These are phyloP conservation scores for Theretra japonica DNA, from an alignment of 2,888 invertebrate genomes.

Conservation along the genomic window DNA sequence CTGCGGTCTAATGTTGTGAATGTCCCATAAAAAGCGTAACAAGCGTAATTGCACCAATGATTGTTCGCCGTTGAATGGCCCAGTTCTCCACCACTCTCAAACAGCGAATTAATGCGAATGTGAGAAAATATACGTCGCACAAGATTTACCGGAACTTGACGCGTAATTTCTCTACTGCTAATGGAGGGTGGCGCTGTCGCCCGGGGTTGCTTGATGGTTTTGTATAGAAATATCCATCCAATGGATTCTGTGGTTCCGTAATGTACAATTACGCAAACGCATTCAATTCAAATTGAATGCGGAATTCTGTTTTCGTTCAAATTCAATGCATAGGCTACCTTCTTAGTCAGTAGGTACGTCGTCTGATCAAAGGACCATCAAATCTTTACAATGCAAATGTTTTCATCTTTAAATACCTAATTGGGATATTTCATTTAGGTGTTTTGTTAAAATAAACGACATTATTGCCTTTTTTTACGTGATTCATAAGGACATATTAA, in stretches of 20 bases:
- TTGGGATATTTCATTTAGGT: too few relatives aligned
- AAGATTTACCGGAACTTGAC: slow-evolving; percentile 14
- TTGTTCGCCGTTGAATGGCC: slow-evolving; percentile 27
- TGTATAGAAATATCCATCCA: background rate
- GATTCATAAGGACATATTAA: background rate
- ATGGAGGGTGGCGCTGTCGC: background rate
- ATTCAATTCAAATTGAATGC: too few relatives aligned
- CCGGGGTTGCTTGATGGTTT: background rate
- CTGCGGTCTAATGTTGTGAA: slow-evolving; percentile 24
- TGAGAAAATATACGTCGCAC: slow-evolving; percentile 23
- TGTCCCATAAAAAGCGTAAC: slow-evolving; percentile 24
- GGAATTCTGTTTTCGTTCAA: too few relatives aligned
- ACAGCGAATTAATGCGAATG: slow-evolving; percentile 14
- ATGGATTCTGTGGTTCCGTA: too few relatives aligned
- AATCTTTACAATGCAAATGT: too few relatives aligned
- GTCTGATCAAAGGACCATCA: too few relatives aligned
- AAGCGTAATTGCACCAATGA: slow-evolving; percentile 23
- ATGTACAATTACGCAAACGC: too few relatives aligned
- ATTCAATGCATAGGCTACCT: too few relatives aligned
- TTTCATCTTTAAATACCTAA: too few relatives aligned
- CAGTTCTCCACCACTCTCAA: slow-evolving; percentile 22
- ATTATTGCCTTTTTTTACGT: background rate
- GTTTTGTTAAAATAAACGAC: too few relatives aligned
- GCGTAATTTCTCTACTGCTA: background rate
- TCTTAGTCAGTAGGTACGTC: too few relatives aligned